phyloP scores from a whole-genome alignment of 35 echinoderm and acorn worm genomes.

The Strongylocentrotus purpuratus region DNA sequence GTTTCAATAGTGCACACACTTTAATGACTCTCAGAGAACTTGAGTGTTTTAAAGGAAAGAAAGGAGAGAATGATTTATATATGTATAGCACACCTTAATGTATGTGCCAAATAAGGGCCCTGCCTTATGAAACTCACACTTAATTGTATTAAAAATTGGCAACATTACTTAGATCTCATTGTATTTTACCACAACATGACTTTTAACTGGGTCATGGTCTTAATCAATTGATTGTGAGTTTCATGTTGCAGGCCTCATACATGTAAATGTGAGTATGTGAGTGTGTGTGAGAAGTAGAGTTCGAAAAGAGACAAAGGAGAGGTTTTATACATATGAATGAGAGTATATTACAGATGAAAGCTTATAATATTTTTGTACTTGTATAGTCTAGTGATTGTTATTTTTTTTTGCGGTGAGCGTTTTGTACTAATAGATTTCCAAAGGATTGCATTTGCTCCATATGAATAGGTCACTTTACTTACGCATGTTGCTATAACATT shows the following conservation, averaged over 20 bases:
- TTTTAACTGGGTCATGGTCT: too few species aligned
- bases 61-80: too few species aligned
- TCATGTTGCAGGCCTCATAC: background rate
- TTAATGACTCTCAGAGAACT: too few species aligned
- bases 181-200: too few species aligned
- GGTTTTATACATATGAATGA: background rate
- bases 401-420: background rate
- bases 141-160: too few species aligned
- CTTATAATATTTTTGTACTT: background rate
- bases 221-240: background rate
- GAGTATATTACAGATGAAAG: background rate
- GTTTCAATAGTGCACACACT: too few species aligned
- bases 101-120: too few species aligned
- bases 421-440: background rate
- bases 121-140: too few species aligned
- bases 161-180: too few species aligned
- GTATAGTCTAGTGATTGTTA: background rate
- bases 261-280: background rate
- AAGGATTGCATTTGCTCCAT: background rate
- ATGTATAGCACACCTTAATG: too few species aligned
- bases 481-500: too few species aligned
- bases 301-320: background rate
- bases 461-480: background rate
- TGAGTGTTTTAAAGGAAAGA: too few species aligned
- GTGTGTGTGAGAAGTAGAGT: background rate